Evolutionary conservation across 2,113 vertebrate species (phyloP).

Genomic region (Oryzias celebensis): DNA sequence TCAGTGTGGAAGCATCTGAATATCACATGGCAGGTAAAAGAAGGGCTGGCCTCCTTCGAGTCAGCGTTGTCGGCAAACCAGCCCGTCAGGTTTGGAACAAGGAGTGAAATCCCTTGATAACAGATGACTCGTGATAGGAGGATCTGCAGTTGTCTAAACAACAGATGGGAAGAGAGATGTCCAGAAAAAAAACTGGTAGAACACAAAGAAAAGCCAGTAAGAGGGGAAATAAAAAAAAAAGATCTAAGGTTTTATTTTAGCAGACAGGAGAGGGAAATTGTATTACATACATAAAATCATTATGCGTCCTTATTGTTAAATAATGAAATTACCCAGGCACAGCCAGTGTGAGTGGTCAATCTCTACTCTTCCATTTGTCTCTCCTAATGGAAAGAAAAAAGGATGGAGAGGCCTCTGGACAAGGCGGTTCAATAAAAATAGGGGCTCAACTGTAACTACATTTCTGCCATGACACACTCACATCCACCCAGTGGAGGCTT

Average conservation of each 20-base stretch:
- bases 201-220: slow-evolving; percentile 4
- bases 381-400: slow-evolving; percentile 45
- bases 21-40: slow-evolving; percentile 43
- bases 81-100: slow-evolving; percentile 71
- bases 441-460: slow-evolving; percentile 41
- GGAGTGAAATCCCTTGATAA: slow-evolving; percentile 59
- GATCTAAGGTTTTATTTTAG: background rate
- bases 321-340: slow-evolving; percentile 49
- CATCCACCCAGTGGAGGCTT: slow-evolving; percentile 45
- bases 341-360: slow-evolving; percentile 48
- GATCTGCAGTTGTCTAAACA: slow-evolving; percentile 37
- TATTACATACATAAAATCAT: slow-evolving; percentile 48
- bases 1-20: slow-evolving; percentile 22
- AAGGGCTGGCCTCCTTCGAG: slow-evolving; percentile 31
- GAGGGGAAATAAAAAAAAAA: too few relatives aligned
- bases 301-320: slow-evolving; percentile 40
- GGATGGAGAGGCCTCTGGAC: slow-evolving; percentile 17
- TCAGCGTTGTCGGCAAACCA: slow-evolving; percentile 62
- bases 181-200: background rate
- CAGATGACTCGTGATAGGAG: slow-evolving; percentile 45
- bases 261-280: slow-evolving; percentile 16
- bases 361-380: slow-evolving; percentile 45
- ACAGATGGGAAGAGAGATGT: slow-evolving; percentile 11
- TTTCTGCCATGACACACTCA: slow-evolving; percentile 41
- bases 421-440: slow-evolving; percentile 19